These are phyloP conservation scores for Chelonia mydas DNA, from an alignment of 2,797 vertebrate genomes.

Conservation along the genomic window DNA sequence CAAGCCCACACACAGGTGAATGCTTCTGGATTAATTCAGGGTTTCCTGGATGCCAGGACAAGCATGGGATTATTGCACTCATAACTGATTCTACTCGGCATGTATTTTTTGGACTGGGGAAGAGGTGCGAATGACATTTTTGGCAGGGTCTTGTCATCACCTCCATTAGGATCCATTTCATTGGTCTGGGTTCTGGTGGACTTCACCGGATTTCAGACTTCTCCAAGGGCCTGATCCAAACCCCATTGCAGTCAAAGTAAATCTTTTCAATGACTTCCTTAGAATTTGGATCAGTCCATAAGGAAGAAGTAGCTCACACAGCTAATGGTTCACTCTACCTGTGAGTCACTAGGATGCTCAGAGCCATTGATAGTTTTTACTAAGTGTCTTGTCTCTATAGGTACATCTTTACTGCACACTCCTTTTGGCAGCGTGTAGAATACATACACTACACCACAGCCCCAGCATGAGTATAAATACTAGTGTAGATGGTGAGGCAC, in stretches of 20 bases:
- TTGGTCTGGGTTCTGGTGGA: not conserved
- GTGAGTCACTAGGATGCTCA: not conserved
- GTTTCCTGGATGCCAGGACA: fast-evolving
- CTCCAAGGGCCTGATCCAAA: not conserved
- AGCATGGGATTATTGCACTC: not conserved
- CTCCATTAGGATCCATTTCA: not conserved
- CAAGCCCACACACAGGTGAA: not conserved
- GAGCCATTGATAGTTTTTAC: not conserved
- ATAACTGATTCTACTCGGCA: too few relatives aligned
- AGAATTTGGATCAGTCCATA: not conserved
- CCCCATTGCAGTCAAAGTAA: not conserved
- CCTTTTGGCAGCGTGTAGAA: not conserved
- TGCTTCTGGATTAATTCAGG: not conserved
- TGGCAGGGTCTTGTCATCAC: not conserved
- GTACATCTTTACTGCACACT: not conserved
- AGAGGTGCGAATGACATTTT: not conserved
- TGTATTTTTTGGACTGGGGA: not conserved
- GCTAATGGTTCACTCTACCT: not conserved
- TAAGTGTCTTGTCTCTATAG: not conserved
- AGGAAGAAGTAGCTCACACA: not conserved
- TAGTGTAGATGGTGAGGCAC: too few relatives aligned
- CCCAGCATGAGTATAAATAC: not conserved
- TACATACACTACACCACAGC: too few relatives aligned
- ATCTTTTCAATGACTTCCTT: not conserved
- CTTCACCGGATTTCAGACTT: not conserved